phyloP scores from a whole-genome alignment of 2,113 vertebrate genomes.

The Pandion haliaetus region DNA sequence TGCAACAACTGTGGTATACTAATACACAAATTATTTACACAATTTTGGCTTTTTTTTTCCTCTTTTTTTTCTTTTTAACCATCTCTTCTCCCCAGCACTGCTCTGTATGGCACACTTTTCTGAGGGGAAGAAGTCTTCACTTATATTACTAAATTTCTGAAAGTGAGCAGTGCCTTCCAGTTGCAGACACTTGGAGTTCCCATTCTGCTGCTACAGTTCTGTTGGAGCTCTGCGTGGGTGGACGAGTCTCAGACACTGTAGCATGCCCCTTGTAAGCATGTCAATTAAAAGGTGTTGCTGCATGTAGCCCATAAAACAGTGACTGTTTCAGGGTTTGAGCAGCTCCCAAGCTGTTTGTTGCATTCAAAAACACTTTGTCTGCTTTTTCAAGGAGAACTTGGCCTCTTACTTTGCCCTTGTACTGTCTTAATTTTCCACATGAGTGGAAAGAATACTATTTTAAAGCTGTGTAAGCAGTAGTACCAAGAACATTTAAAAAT shows the following conservation, averaged over 20 bases:
- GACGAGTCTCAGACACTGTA: neutral
- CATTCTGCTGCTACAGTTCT: neutral
- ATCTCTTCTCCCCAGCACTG: slow-evolving; percentile 21
- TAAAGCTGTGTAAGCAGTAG: neutral
- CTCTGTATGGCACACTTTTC: neutral
- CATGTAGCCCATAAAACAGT: neutral
- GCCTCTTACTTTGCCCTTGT: neutral
- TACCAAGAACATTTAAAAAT: neutral
- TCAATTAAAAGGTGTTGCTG: neutral
- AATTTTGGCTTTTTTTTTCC: slow-evolving; percentile 28
- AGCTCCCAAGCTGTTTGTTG: neutral
- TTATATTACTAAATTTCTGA: neutral
- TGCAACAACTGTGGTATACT: slow-evolving; percentile 71
- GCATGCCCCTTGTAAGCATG: neutral
- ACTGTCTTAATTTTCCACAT: neutral
- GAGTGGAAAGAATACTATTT: neutral
- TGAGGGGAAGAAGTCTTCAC: neutral
- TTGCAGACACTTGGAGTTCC: neutral
- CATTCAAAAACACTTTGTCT: neutral
- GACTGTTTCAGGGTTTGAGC: neutral
- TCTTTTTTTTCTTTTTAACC: slow-evolving; percentile 36
- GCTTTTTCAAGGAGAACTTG: neutral
- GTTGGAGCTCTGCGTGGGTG: neutral
- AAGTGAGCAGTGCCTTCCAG: neutral
- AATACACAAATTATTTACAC: slow-evolving; percentile 72